Evolutionary conservation across 2,888 invertebrate species (phyloP).

Genomic region (Diarsia mendica): DNA sequence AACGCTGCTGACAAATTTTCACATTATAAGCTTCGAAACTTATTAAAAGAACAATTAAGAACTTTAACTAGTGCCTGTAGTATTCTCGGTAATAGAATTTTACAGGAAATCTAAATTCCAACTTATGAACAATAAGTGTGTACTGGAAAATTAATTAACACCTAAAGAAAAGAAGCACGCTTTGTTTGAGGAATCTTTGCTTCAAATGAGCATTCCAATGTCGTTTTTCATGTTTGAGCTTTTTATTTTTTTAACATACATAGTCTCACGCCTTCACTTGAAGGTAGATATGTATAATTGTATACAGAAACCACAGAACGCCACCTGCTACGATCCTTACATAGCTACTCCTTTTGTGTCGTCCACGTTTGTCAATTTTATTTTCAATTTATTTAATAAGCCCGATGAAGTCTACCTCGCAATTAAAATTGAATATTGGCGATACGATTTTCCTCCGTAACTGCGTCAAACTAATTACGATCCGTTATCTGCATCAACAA

Average conservation of each 20-base stretch:
- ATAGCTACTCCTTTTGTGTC: too few relatives aligned
- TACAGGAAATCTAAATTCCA: slow-evolving; percentile 17
- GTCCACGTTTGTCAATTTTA: too few relatives aligned
- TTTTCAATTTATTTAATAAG: slow-evolving; percentile 25
- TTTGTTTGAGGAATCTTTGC: not conserved
- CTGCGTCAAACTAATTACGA: slow-evolving; percentile 54
- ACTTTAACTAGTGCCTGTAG: slow-evolving; percentile 55
- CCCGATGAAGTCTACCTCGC: slow-evolving; percentile 18
- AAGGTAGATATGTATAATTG: too few relatives aligned
- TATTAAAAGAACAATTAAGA: slow-evolving; percentile 62
- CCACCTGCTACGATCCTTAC: too few relatives aligned
- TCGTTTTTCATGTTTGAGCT: not conserved
- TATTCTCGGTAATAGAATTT: slow-evolving; percentile 41
- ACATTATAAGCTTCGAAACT: slow-evolving; percentile 61
- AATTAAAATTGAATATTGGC: slow-evolving; percentile 45
- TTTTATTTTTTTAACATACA: not conserved
- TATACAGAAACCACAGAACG: too few relatives aligned
- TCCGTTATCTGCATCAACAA: slow-evolving; percentile 57
- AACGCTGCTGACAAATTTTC: slow-evolving; percentile 70
- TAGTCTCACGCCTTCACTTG: too few relatives aligned
- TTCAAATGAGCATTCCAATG: slow-evolving; percentile 9
- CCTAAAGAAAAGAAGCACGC: slow-evolving; percentile 5
- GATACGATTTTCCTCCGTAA: slow-evolving; percentile 32
- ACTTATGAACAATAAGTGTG: slow-evolving; percentile 25
- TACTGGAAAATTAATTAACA: slow-evolving; percentile 36